phyloP scores from a whole-genome alignment of 2,888 invertebrate species.

The Lysandra coridon region DNA sequence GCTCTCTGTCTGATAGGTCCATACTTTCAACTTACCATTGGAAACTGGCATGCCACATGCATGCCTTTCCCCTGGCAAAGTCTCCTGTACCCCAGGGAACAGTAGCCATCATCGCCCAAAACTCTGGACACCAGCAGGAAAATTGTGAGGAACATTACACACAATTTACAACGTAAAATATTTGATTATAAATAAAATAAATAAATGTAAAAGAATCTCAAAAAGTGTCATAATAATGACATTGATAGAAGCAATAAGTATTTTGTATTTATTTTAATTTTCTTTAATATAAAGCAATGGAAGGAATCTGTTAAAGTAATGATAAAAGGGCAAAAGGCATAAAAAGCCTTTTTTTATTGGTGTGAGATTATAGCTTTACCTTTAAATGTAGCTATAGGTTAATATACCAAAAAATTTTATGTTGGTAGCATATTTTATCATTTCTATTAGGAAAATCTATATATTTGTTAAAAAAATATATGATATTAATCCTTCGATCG shows the following conservation, averaged over 20 bases:
- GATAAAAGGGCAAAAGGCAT: too few species aligned
- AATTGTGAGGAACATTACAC: background rate
- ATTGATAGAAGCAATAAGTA: background rate
- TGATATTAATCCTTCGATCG: too few species aligned
- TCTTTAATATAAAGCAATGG: background rate
- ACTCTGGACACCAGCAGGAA: background rate
- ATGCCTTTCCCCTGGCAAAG: slow-evolving; percentile 67
- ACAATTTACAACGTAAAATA: slow-evolving; percentile 2
- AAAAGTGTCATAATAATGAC: slow-evolving; percentile 5
- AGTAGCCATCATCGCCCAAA: slow-evolving; percentile 61
- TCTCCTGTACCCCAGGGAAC: slow-evolving; percentile 56
- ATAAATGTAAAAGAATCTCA: slow-evolving; percentile 10
- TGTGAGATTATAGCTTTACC: too few species aligned
- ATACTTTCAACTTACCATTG: slow-evolving; percentile 50
- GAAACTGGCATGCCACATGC: slow-evolving; percentile 66
- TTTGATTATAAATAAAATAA: background rate
- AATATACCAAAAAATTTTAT: too few species aligned
- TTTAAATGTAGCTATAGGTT: too few species aligned
- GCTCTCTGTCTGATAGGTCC: too few species aligned
- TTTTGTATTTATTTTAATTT: too few species aligned
- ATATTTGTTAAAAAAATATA: too few species aligned
- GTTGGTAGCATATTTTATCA: too few species aligned
- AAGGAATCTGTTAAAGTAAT: too few species aligned
- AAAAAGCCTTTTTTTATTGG: too few species aligned
- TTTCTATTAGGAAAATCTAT: too few species aligned